Percentiles rank a stretch among this genome's conserved stretches.
Evolutionary conservation across 2,113 vertebrate species (phyloP).

Genomic region (Calyptommatus sinebrachiatus): DNA sequence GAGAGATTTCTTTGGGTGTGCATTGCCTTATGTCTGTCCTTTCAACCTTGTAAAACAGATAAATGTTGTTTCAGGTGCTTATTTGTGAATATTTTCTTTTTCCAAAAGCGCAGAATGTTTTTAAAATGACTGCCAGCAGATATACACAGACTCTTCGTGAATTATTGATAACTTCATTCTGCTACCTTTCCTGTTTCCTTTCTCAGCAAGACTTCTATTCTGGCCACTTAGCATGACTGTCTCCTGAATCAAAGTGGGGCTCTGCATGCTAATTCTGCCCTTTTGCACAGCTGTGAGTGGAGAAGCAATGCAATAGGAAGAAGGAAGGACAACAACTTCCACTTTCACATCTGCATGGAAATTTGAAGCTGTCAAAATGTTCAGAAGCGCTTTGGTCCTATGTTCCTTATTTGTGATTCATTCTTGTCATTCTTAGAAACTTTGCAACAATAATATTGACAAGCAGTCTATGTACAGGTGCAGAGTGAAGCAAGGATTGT

Average conservation of each 20-base stretch:
- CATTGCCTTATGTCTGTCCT: slow-evolving; percentile 1
- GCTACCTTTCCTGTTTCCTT: neutral
- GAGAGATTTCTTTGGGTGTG: neutral
- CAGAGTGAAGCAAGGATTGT: neutral
- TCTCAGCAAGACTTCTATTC: neutral
- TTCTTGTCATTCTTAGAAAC: neutral
- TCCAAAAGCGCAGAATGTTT: slow-evolving; percentile 17
- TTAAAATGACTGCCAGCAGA: slow-evolving; percentile 19
- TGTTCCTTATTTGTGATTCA: neutral
- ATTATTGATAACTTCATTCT: slow-evolving; percentile 25
- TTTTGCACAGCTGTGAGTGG: neutral
- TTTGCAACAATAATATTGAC: neutral
- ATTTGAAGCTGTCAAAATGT: neutral
- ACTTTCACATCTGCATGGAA: slow-evolving; percentile 4
- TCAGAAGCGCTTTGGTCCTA: slow-evolving; percentile 1
- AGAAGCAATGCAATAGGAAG: neutral
- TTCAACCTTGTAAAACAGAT: neutral
- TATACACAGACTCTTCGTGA: neutral
- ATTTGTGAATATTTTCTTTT: neutral
- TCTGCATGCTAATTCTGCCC: rapidly evolving
- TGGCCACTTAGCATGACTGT: neutral
- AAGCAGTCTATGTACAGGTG: neutral
- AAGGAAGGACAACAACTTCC: neutral
- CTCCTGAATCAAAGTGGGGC: neutral
- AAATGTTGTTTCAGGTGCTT: neutral